A percentile compares a stretch with the other conserved stretches of the same genome.
phyloP scores from a whole-genome alignment of 2,888 invertebrate species.

The Melanchra persicariae region DNA sequence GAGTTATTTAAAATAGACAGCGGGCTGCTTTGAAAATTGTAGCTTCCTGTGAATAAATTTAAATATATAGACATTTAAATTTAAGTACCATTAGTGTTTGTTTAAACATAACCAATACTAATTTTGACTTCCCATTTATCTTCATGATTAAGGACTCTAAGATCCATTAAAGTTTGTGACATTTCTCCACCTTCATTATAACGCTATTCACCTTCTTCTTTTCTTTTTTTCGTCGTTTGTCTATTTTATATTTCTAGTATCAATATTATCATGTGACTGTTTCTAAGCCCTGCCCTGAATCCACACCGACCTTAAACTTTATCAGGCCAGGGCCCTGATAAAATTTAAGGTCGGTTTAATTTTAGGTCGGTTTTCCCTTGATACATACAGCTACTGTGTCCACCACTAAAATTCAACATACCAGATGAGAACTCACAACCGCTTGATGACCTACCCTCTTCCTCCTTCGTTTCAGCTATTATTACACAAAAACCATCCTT shows the following conservation, averaged over 20 bases:
- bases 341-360: too few relatives aligned
- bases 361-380: too few relatives aligned
- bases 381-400: background rate
- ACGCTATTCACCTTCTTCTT: background rate
- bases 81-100: background rate
- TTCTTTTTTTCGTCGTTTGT: background rate
- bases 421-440: too few relatives aligned
- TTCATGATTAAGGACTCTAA: background rate
- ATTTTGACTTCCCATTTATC: too few relatives aligned
- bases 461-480: constrained; percentile 7
- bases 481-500: constrained; percentile 2
- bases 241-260: background rate
- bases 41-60: background rate
- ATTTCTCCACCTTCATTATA: background rate
- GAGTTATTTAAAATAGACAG: background rate
- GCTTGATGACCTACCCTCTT: background rate
- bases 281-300: too few relatives aligned
- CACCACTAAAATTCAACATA: background rate
- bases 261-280: background rate
- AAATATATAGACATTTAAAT: background rate
- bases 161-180: background rate
- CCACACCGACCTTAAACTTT: too few relatives aligned
- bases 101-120: background rate
- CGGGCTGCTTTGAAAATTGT: background rate
- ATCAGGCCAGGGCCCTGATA: too few relatives aligned